These are phyloP conservation scores for Coptodon bakossiorum DNA, from an alignment of 2,113 vertebrate species.

Conservation along the genomic window DNA sequence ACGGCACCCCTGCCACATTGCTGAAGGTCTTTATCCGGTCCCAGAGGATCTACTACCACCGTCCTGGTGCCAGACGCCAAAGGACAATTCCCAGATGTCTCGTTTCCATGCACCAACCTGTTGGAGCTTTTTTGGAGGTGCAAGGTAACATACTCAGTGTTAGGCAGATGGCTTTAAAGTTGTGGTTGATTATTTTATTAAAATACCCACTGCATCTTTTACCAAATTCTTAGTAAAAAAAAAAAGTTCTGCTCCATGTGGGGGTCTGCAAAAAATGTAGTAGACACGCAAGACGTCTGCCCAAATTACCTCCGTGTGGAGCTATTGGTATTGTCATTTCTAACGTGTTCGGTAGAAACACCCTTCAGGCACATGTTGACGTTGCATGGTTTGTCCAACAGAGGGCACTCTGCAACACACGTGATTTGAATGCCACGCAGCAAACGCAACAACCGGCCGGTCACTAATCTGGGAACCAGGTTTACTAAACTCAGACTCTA, in stretches of 20 bases:
- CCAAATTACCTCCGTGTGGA: too few species aligned
- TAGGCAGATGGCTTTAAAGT: not conserved
- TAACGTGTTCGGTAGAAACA: too few species aligned
- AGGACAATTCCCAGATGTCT: not conserved
- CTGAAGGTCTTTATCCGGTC: not conserved
- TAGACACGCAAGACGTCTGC: not conserved
- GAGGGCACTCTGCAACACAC: not conserved
- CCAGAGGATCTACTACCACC: not conserved
- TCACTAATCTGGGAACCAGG: not conserved
- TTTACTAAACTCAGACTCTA: not conserved
- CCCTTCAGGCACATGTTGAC: not conserved
- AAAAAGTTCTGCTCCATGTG: not conserved
- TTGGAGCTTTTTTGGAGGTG: not conserved
- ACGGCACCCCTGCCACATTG: not conserved
- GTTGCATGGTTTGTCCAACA: not conserved
- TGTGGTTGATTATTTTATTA: not conserved
- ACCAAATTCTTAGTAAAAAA: fast-evolving
- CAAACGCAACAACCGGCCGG: not conserved
- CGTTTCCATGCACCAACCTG: not conserved
- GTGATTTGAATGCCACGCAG: not conserved
- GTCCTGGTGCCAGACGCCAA: not conserved
- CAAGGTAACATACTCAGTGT: not conserved
- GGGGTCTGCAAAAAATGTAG: not conserved
- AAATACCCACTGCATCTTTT: not conserved
- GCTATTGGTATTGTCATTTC: too few species aligned